These are phyloP conservation scores for Aldabrachelys gigantea DNA, from an alignment of 2,113 vertebrate species.

Conservation along the genomic window DNA sequence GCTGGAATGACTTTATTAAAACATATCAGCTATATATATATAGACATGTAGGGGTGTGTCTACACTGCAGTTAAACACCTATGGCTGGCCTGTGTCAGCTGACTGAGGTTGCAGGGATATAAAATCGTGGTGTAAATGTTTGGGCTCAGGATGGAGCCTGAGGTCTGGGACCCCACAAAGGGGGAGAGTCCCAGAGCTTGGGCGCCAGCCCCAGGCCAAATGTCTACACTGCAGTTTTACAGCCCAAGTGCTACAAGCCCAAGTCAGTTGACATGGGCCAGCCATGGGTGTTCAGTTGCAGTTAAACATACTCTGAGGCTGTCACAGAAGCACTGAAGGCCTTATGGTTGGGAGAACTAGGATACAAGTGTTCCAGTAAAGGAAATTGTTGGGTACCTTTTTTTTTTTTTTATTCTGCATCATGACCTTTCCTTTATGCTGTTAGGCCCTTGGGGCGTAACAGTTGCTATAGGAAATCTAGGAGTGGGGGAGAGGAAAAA, in stretches of 20 bases:
- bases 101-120: not conserved
- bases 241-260: not conserved
- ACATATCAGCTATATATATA: fast-evolving
- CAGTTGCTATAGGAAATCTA: not conserved
- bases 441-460: not conserved
- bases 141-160: too few species aligned
- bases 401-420: not conserved
- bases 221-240: not conserved
- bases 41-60: not conserved
- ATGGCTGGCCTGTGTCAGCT: not conserved
- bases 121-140: too few species aligned
- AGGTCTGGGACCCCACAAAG: too few species aligned
- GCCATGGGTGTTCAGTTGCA: not conserved
- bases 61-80: not conserved
- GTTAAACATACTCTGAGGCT: not conserved
- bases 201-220: too few species aligned
- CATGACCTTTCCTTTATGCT: not conserved
- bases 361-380: not conserved
- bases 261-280: not conserved
- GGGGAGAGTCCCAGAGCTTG: not conserved
- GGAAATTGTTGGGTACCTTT: not conserved
- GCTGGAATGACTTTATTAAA: not conserved
- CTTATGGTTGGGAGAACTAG: not conserved
- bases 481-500: not conserved
- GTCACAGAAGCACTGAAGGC: not conserved